Base-by-base conservation (phyloP, 2,113 vertebrate genomes). In the Tinamus guttatus region DNA sequence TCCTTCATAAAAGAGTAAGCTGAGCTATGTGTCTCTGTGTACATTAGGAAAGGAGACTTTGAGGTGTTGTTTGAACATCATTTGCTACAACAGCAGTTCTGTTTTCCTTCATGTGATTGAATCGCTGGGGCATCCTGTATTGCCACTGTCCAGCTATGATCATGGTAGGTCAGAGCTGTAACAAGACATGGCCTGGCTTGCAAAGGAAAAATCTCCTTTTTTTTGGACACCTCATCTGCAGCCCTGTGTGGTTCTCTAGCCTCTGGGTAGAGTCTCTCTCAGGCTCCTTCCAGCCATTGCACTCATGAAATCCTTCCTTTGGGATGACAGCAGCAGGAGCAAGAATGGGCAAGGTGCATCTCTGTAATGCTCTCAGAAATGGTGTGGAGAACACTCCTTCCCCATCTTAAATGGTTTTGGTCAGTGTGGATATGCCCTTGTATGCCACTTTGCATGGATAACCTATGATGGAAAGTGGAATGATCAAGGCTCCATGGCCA, bases 271-370 rank as follows among this genome's bases (percentile, higher is more conserved):
- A 49, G 77, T 14, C 14, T 52, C 21, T 83, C 25, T 4, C 58
- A 36, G 13, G 3, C 6, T 85, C 10, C 7, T 7, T 88, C 30
- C n/a, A 73, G 32, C 2, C 22, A 18, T 10, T 58, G 8, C n/a
- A 70, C 0, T 0, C 20, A 13, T 49, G 54, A 67, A 58, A 75
- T 78, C 5, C 83, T 11, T 18, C 4, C 8, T 71, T 92, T 34
- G 38, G 56, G 69, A 84, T 2, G 14, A 6, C 9, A 30, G 9
- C 14, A 67, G 38, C 45, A 56, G 52, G 28, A 84, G 5, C 27
- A 56, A 81, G 36, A 34, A 52, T 12, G n/a, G 13, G 3, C 51
- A 77, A 3, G 0, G 0, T 15, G 4, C n/a, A 58, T 34, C 4
- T 62, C 38, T 63, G 4, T 70, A 13, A 2, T 69, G 82, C 76